Conservation (phyloP, 2,888 invertebrate genomes). For the Spodoptera picta region DNA sequence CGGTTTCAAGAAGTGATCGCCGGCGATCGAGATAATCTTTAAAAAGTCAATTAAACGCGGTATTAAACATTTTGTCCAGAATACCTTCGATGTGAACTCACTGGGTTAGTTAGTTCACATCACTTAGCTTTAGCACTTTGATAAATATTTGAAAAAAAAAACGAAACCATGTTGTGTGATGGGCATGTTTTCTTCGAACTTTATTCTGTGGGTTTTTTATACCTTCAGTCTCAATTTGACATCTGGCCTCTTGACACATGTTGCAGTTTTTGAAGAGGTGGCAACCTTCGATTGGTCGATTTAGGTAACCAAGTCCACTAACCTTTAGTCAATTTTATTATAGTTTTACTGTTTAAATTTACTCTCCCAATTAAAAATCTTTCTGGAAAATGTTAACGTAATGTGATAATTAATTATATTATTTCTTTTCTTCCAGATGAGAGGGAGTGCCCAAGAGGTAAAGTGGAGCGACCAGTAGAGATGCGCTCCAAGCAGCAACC, state of each 20-base stretch:
- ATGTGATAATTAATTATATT: background rate
- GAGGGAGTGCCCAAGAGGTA: constrained; percentile 66
- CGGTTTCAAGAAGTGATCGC: constrained; percentile 64
- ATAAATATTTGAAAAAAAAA: constrained; percentile 21
- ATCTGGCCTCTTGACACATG: background rate
- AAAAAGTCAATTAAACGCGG: constrained; percentile 61
- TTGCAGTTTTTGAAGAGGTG: too few relatives aligned
- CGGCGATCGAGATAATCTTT: constrained; percentile 62
- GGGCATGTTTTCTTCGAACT: background rate
- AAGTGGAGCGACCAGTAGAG: constrained; percentile 78
- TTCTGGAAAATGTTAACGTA: too few relatives aligned
- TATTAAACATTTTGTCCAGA: constrained; percentile 48
- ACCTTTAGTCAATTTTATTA: too few relatives aligned
- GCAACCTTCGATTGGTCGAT: too few relatives aligned
- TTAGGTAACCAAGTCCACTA: too few relatives aligned
- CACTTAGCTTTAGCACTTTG: constrained; percentile 32
- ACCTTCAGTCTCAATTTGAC: background rate
- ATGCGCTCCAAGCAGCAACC: constrained; percentile 93
- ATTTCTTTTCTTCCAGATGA: constrained; percentile 71
- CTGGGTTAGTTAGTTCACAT: constrained; percentile 36
- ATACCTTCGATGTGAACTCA: constrained; percentile 46
- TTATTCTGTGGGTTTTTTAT: background rate
- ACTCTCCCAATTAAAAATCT: too few relatives aligned
- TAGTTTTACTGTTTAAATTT: too few relatives aligned
- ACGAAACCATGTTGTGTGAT: constrained; percentile 19